Base-by-base conservation (phyloP, 2,797 vertebrate species). In the Xenops minutus region DNA sequence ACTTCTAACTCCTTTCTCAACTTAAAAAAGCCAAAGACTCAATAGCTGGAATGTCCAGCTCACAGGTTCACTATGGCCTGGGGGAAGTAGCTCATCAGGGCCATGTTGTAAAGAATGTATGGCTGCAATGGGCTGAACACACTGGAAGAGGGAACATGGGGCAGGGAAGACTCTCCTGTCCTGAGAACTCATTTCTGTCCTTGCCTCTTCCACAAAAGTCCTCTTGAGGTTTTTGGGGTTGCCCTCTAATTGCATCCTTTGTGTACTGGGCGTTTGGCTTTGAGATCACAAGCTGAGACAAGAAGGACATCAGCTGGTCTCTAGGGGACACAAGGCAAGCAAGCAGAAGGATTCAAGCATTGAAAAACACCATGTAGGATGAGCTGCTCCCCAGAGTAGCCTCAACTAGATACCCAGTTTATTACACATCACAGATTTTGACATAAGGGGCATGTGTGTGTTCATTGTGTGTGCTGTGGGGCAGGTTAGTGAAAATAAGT, bases 71-170 rank as follows among this genome's bases (percentile, higher is more conserved):
- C 8, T 32, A 2, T 41, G 27, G n/a, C n/a, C n/a, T 76, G 51
- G 10, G 16, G 22, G 20, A 71, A 26, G 34, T 43, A 80, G 29
- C 23, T 80, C 26, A 1, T 34, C 13, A 41, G 36, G 36, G 24
- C 36, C 3, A 1, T 27, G 44, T 32, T 51, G 36, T 46, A 37
- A 67, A 59, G 24, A 36, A n/a, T 1, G 0, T 36, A 30, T 20
- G 22, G 19, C 56, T 81, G n/a, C 21, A 49, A n/a, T 0, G 1
- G 39, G 62, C 14, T 82, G 34, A 34, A 34, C 0, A 0, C 27
- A 6, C 54, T 0, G 1, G 49, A 59, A 55, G 32, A 91, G n/a
- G 32, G 51, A 61, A 62, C 1, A 1, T 0, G 1, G 69, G 51
- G 18, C 37, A 58, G 12, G 6, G 46, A 48, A 69, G 34, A 74